phyloP scores from a whole-genome alignment of 2,113 vertebrate genomes.

The Monarcha castaneiventris region DNA sequence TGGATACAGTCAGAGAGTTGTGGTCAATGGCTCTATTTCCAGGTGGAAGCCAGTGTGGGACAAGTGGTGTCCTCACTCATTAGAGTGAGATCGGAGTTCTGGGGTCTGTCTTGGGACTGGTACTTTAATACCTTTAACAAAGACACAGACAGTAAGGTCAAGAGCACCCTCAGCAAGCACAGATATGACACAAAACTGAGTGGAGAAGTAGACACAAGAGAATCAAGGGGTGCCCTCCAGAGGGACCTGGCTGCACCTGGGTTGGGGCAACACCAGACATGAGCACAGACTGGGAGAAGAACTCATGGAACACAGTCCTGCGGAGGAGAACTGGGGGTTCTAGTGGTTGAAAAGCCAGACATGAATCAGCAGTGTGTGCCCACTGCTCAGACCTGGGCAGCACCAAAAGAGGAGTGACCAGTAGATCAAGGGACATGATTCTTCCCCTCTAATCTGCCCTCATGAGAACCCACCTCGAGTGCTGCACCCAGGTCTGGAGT shows the following conservation, averaged over 20 bases:
- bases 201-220: neutral
- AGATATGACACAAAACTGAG: neutral
- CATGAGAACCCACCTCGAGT: neutral
- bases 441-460: neutral
- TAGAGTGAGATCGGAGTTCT: neutral
- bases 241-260: neutral
- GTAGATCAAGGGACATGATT: neutral
- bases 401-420: neutral
- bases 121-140: neutral
- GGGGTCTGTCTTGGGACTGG: neutral
- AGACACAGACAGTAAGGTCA: neutral
- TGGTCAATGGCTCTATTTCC: neutral
- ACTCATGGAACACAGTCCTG: no score
- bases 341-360: neutral
- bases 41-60: no score
- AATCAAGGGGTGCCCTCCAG: neutral
- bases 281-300: neutral
- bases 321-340: neutral
- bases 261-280: neutral
- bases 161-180: accelerated
- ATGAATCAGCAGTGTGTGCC: neutral
- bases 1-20: neutral
- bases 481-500: neutral
- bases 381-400: neutral
- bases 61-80: neutral